Conservation (phyloP, 1,140 invertebrate genomes). For the Micrasema minimum region DNA sequence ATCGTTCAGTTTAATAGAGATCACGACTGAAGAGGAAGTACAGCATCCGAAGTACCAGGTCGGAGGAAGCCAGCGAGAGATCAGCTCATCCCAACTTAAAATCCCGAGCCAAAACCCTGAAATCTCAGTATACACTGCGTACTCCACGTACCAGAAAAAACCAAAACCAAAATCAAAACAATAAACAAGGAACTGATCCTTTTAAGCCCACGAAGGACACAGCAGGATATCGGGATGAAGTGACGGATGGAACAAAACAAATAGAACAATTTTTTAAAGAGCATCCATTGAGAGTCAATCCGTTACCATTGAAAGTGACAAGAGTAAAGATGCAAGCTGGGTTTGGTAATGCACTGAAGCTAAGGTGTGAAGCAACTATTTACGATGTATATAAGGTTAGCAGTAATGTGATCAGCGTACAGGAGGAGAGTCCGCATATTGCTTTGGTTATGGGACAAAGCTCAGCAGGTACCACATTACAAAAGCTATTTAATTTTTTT, state of each 20-base stretch:
- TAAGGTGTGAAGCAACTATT: conserved; percentile 49
- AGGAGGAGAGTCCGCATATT: conserved; percentile 48
- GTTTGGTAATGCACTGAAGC: conserved; percentile 33
- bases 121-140: conserved; percentile 49
- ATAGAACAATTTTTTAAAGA: conserved; percentile 27
- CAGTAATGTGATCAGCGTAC: conserved; percentile 46
- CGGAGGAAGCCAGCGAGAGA: conserved; percentile 49
- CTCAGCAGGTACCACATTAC: too few species aligned
- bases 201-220: conserved; percentile 23
- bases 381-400: conserved; percentile 48
- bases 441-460: conserved; percentile 51
- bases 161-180: conserved; percentile 23
- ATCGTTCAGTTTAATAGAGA: conserved; percentile 48
- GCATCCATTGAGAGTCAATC: conserved; percentile 38
- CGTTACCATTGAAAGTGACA: conserved; percentile 44
- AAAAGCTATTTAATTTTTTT: not conserved
- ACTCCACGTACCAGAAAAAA: conserved; percentile 32
- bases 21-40: conserved; percentile 46
- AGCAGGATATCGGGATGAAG: conserved; percentile 7
- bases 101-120: conserved; percentile 46
- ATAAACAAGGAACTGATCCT: too few species aligned
- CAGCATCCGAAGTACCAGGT: conserved; percentile 48
- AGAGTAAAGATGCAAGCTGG: conserved; percentile 42
- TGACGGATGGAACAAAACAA: not conserved
- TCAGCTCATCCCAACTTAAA: conserved; percentile 49